Evolutionary conservation across 1,140 invertebrate genomes (phyloP), one percentile per base, ranked within the genome.

Genomic region (Saccostrea echinata): DNA sequence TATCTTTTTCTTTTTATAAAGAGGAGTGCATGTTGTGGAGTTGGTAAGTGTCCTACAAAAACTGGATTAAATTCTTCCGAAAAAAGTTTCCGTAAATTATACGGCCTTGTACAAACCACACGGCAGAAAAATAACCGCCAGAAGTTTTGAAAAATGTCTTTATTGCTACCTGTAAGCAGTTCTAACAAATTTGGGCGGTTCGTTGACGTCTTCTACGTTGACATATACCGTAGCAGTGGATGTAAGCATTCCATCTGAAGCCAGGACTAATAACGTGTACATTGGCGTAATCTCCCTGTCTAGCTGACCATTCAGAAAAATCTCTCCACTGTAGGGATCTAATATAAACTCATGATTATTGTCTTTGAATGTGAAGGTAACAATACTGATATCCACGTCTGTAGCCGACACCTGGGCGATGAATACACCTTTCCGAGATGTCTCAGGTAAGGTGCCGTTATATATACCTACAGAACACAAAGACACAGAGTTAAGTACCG

Each of bases 181-280:
- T 33, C 35, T 57, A 33, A 30, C 30, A 33, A 64, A 85, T 11
- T 3, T 13, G 1, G 57, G 57, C 11, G 33, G 27, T 68, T 85
- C 84, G 24, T 85, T 85, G 33, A 85, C 33, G 21, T 85, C 84
- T 0, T n/a, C 61, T 33, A 85, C 84, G 21, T n/a, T 43, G 68
- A 85, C 11, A n/a, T 35, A 68, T 6, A 85, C 84, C 12, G 84
- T 85, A 11, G 57, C 57, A 12, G 84, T 71, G 3, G 84, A 51
- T 12, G 57, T 85, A 3, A 35, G 57, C 13, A 13, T 24, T 9
- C 84, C 84, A 51, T 85, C 84, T 21, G 84, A 68, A 3, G 84
- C 84, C 27, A 35, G 18, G 12, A 85, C 57, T 24, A 85, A n/a
- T 9, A 85, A 33, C 33, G 43, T 51, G n/a, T 85, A 51, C 11